These are phyloP conservation scores for Deilephila porcellus DNA, from an alignment of 2,888 invertebrate species.

Conservation along the genomic window DNA sequence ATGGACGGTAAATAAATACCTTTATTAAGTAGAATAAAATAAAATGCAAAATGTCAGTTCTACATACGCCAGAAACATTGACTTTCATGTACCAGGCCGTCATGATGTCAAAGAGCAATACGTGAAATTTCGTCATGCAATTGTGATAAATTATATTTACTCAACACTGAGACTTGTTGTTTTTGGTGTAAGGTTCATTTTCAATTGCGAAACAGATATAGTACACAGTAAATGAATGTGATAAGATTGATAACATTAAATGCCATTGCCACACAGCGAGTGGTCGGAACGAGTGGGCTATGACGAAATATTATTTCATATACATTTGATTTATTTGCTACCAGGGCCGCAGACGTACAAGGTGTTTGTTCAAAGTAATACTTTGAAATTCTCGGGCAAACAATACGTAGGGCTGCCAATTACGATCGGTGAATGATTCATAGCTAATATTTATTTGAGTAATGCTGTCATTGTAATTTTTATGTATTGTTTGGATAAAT, in stretches of 20 bases:
- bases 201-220: neutral
- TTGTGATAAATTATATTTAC: neutral
- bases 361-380: slow-evolving; percentile 27
- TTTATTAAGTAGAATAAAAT: neutral
- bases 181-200: neutral
- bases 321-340: slow-evolving; percentile 42
- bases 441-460: neutral
- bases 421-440: slow-evolving; percentile 5
- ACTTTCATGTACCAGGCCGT: slow-evolving; percentile 53
- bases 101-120: slow-evolving; percentile 49
- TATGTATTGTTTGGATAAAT: too few relatives aligned
- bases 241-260: slow-evolving; percentile 43
- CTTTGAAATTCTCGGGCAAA: slow-evolving; percentile 22
- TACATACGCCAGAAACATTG: slow-evolving; percentile 37
- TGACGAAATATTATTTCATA: slow-evolving; percentile 55
- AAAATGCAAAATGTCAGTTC: neutral
- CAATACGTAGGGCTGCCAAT: slow-evolving; percentile 21
- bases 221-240: slow-evolving; percentile 1
- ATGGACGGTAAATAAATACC: neutral
- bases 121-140: slow-evolving; percentile 4
- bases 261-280: slow-evolving; percentile 53
- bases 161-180: neutral
- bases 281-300: slow-evolving; percentile 43
- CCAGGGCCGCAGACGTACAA: slow-evolving; percentile 37
- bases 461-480: neutral